Base-by-base conservation (phyloP, 2,888 invertebrate genomes). In the Lamellibrachia columna region DNA sequence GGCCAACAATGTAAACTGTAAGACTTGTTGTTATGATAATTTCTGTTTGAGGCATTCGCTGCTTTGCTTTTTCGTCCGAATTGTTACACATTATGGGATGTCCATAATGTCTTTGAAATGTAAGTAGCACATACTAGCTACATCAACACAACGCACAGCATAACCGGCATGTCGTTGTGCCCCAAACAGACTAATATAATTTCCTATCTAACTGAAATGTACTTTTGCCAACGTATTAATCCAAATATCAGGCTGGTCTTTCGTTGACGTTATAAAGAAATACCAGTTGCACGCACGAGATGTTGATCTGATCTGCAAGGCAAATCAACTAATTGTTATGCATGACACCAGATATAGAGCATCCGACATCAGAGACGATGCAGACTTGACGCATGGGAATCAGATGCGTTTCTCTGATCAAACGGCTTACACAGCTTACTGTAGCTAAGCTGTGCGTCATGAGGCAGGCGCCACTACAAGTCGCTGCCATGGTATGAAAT, bases 291-390 rank as follows among this genome's bases (percentile, higher is more conserved):
- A 60, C 3, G 60, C 60, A 75, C 15, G 75, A 75, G 75, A n/a
- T 22, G 75, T 75, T 75, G 22, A 75, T 22, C 6, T 22, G 3
- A 75, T 75, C 75, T 75, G 22, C 75, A 75, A 75, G n/a, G 75
- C 75, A 75, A 75, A 75, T 75, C n/a, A 15, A 75, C 75, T 75
- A 75, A 15, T n/a, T 22, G 75, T n/a, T 75, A 75, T 75, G 75
- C 75, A 75, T 75, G 75, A 75, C 75, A 75, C n/a, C 75, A 75
- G 6, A n/a, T 75, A n/a, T 75, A 75, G n/a, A 75, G 75, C 75
- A 22, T 15, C 75, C 75, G 75, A 75, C n/a, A 22, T 11, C 75
- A 75, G 15, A 75, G 3, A 75, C 75, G 75, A 75, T 15, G 75
- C 22, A n/a, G 22, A 75, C 75, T 75, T 75, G 75, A 75, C n/a